Percentiles rank a stretch among this genome's conserved stretches.
phyloP scores from a whole-genome alignment of 2,888 invertebrate genomes.

The Phalera bucephala region DNA sequence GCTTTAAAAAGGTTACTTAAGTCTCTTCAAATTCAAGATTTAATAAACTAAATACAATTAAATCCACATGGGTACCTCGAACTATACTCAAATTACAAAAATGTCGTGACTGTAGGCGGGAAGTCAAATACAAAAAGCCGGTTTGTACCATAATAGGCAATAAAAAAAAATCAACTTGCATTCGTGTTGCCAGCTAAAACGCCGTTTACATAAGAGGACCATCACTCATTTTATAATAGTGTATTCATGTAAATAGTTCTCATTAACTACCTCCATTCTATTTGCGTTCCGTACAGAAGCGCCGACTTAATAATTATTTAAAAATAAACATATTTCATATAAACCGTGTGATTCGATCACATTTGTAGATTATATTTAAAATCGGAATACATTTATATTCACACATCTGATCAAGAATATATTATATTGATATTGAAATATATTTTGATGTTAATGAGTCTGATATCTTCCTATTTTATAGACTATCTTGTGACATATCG shows the following conservation, averaged over 20 bases:
- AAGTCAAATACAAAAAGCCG: conserved; percentile 55
- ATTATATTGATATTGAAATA: conserved; percentile 14
- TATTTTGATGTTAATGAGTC: conserved; percentile 11
- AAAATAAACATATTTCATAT: conserved; percentile 32
- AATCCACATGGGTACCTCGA: too few species aligned
- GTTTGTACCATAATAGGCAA: conserved; percentile 55
- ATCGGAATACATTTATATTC: conserved; percentile 19
- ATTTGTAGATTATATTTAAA: conserved; percentile 6
- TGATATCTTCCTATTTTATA: not conserved
- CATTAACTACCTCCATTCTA: conserved; percentile 63
- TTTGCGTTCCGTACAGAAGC: conserved; percentile 44
- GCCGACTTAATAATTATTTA: conserved; percentile 38
- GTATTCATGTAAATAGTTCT: conserved; percentile 70
- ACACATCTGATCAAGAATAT: conserved; percentile 14
- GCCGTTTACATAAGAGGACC: conserved; percentile 52
- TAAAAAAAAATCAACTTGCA: conserved; percentile 56
- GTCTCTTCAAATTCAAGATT: too few species aligned
- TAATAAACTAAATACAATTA: too few species aligned
- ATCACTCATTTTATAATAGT: conserved; percentile 68
- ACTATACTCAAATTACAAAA: conserved; percentile 43
- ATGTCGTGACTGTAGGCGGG: conserved; percentile 50
- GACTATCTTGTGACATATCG: too few species aligned
- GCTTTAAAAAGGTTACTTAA: too few species aligned
- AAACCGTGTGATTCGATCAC: conserved; percentile 19
- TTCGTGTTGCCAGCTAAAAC: conserved; percentile 46